A percentile compares a stretch with the other conserved stretches of the same genome.
Evolutionary conservation across 1,140 invertebrate species (phyloP).

Genomic region (Psix sp.): DNA sequence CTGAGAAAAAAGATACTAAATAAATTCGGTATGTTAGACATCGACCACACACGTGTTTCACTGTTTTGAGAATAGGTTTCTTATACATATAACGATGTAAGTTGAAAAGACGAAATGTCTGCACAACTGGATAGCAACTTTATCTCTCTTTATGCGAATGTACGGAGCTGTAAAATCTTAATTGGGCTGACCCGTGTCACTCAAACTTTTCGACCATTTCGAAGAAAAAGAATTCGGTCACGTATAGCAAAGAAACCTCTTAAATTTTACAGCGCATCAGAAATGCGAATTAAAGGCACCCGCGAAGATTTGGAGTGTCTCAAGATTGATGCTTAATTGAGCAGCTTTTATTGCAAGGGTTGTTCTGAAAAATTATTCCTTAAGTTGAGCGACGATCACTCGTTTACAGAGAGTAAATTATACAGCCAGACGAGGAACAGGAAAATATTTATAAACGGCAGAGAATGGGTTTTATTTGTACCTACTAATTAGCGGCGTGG

Average conservation of each 20-base stretch:
- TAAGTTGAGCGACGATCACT: slow-evolving; percentile 14
- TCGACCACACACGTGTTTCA: slow-evolving; percentile 47
- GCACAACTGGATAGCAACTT: slow-evolving; percentile 54
- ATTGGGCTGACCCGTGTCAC: slow-evolving; percentile 62
- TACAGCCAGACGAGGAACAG: neutral
- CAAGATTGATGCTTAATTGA: slow-evolving; percentile 26
- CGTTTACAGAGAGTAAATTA: slow-evolving; percentile 27
- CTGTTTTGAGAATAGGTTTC: slow-evolving; percentile 27
- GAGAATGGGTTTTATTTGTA: slow-evolving; percentile 18
- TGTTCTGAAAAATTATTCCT: slow-evolving; percentile 7
- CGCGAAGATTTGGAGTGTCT: neutral
- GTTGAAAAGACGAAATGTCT: slow-evolving; percentile 32
- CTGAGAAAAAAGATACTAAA: slow-evolving; percentile 32
- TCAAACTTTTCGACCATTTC: slow-evolving; percentile 37
- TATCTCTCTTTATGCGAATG: too few species aligned
- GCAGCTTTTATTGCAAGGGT: slow-evolving; percentile 15
- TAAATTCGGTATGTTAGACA: slow-evolving; percentile 18
- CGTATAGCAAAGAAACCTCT: neutral
- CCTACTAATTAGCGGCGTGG: slow-evolving; percentile 24
- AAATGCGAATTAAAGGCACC: slow-evolving; percentile 13
- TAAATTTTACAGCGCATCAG: too few species aligned
- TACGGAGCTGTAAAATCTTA: slow-evolving; percentile 69
- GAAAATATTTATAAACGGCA: slow-evolving; percentile 9
- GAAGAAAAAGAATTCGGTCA: slow-evolving; percentile 26
- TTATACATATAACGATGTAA: slow-evolving; percentile 39